Base-by-base conservation (phyloP, 37 sponge, comb jelly and placozoan species). In the Ianthella basta region DNA sequence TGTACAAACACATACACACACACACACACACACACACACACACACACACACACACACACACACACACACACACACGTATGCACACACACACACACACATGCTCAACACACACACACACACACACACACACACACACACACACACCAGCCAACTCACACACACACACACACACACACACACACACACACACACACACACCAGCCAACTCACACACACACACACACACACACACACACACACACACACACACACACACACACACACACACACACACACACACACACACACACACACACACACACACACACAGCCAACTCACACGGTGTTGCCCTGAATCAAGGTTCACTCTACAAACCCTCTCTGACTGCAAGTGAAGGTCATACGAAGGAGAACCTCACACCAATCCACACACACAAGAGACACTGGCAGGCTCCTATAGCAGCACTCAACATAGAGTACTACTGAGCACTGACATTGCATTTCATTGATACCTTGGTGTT, bases 41-140 rank as follows among this genome's bases (percentile, higher is more conserved):
- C 70, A 69, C 70, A 69, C 70, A 69, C 70, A 69, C 70, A 69
- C 70, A 69, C 70, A 69, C 70, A 69, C 70, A 69, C 70, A 69
- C 70, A 69, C 70, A 69, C 70, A 69, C 70, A 69, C 70, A 69
- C 70, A 69, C 70, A 69, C 70, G 27, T 12, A 69, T 12, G 27
- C 70, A 69, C 35, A 30, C 70, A 69, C 34, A 30, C 70, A 64
- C 66, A 64, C 66, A 64, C 63, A 30, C 70, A 18, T 69, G 29
- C 27, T 34, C 10, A 30, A 69, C 1, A 30, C 50, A 10, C 8
- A 44, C 8, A 44, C 50, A 44, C 50, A 10, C 50, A 44, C 8
- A 8, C 50, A 44, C 50, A 8, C 8, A 44, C 50, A 8, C 8
- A 44, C 50, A 44, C 50, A 10, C 50, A n/a, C n/a, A n/a, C 50